A percentile compares a stretch with the other conserved stretches of the same genome.
Evolutionary conservation across 2,888 invertebrate species (phyloP).

Genomic region (Leistus spinibarbis): DNA sequence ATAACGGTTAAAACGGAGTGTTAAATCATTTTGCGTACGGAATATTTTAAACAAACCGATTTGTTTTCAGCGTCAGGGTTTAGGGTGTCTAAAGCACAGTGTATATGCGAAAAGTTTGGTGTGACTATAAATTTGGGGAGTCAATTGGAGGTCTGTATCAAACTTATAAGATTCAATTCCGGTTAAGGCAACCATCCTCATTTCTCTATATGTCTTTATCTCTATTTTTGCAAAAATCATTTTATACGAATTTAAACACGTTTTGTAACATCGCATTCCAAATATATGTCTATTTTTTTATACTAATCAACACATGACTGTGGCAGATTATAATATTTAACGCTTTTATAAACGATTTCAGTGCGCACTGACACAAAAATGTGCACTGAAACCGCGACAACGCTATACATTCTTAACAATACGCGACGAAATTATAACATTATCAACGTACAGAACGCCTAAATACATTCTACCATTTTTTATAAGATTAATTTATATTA

Average conservation of each 20-base stretch:
- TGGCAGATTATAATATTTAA: no score
- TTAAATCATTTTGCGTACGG: no score
- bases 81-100: background rate
- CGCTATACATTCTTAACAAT: no score
- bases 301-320: no score
- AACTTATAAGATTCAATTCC: background rate
- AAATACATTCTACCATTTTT: no score
- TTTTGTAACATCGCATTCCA: background rate
- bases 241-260: background rate
- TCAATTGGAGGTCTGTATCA: background rate
- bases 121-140: background rate
- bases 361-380: no score
- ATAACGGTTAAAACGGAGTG: no score
- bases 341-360: no score
- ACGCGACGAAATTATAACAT: no score
- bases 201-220: background rate
- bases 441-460: no score
- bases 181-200: background rate
- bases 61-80: constrained; percentile 6
- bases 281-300: background rate
- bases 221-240: background rate
- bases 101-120: background rate
- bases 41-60: background rate
- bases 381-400: no score
- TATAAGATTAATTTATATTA: no score